Base-by-base conservation (phyloP, 2,113 vertebrate species). In the Gymnorhina tibicen region DNA sequence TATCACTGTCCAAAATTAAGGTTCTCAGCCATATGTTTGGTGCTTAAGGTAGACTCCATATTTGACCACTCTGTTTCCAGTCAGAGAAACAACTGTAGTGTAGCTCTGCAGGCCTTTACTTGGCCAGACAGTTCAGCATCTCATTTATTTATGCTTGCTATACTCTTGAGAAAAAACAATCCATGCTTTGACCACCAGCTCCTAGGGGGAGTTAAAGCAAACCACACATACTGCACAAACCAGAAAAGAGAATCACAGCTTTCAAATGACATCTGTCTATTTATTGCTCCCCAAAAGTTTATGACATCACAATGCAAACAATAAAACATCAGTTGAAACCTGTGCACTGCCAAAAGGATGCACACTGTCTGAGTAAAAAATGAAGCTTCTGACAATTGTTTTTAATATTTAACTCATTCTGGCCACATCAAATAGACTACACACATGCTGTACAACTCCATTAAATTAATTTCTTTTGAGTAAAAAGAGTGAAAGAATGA, bases 101-200 rank as follows among this genome's bases (percentile, higher is more conserved):
- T 16, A 88, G 42, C 3, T 76, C 16, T 47, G 64, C 33, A 16
- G 16, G 33, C 52, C 30, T 89, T 83, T 64, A 50, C 16, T 64
- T 10, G 4, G 15, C 30, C 50, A 88, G 39, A 47, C 23, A 69
- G 26, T 46, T 82, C 56, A 74, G 49, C 30, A 42, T 49, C 60
- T 77, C 69, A 42, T 33, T 63, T 77, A 68, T 81, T 85, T 62
- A 52, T 78, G 24, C 60, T 85, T 81, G 37, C 46, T 82, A 85
- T 7, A 12, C 32, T 28, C 56, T 39, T 17, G n/a, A 67, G n/a
- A 22, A 64, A 91, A 88, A 90, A 30, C 0, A 17, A 83, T 39
- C 23, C 33, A 47, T 35, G 30, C 33, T 79, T 46, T 75, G 44
- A 87, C 49, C 12, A 67, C 8, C 42, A 75, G 39, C 21, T 87